A percentile compares a stretch with the other conserved stretches of the same genome.
Conservation (phyloP, 2,797 vertebrate species). For the Limnodromus scolopaceus region DNA sequence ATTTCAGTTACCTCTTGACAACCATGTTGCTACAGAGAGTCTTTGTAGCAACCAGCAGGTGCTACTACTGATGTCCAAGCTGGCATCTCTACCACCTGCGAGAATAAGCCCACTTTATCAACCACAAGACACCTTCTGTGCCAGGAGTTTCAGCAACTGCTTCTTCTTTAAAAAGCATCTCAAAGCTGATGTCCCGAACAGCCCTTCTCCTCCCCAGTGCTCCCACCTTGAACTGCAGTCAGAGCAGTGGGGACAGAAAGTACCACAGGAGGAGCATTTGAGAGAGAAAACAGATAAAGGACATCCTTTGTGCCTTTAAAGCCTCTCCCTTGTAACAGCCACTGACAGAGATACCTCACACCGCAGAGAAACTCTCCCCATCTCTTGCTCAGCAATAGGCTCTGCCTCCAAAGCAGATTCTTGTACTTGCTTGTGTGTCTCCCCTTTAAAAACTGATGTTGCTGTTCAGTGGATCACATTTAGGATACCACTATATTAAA, state of each 20-base stretch:
- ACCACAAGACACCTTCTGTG: background rate
- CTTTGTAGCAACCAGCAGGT: background rate
- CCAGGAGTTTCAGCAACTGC: background rate
- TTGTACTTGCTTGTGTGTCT: background rate
- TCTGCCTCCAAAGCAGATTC: background rate
- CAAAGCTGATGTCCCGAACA: background rate
- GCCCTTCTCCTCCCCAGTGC: background rate
- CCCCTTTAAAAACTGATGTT: background rate
- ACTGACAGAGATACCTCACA: background rate
- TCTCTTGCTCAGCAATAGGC: background rate
- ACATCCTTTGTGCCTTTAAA: background rate
- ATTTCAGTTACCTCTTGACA: background rate
- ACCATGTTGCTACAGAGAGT: background rate
- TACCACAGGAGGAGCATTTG: background rate
- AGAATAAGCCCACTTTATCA: background rate
- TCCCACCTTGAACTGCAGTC: background rate
- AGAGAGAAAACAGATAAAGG: background rate
- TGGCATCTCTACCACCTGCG: background rate
- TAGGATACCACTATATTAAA: background rate
- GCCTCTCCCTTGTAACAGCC: background rate
- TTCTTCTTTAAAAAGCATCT: background rate
- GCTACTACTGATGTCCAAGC: background rate
- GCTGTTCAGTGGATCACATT: background rate
- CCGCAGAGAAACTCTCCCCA: background rate
- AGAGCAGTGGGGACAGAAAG: background rate